Conservation (phyloP, 2,888 invertebrate species). For the Folsomia manolachei region DNA sequence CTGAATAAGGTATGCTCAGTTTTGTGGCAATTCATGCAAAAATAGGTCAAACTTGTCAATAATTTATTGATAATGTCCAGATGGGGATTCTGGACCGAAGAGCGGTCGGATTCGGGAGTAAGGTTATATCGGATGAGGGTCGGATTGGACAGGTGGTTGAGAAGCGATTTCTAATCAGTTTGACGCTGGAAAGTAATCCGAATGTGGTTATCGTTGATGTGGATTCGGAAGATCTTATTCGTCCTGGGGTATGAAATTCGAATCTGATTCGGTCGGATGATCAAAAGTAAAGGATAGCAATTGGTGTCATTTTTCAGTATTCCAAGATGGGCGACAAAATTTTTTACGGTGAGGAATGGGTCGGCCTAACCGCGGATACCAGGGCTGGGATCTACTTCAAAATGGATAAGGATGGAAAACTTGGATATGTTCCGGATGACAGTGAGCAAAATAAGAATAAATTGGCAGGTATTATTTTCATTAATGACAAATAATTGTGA, state of each 20-base stretch:
- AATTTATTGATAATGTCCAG: conserved; percentile 5
- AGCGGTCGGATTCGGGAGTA: conserved; percentile 18
- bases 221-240: conserved; percentile 6
- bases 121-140: conserved; percentile 9
- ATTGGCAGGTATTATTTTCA: background rate
- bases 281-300: background rate
- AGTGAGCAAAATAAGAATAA: conserved; percentile 6
- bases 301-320: background rate
- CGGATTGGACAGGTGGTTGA: conserved; percentile 17
- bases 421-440: conserved; percentile 3
- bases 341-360: conserved; percentile 24
- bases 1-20: background rate
- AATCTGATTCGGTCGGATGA: background rate
- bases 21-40: background rate
- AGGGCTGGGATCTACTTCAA: conserved; percentile 19
- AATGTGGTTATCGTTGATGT: conserved; percentile 24
- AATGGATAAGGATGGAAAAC: conserved; percentile 13
- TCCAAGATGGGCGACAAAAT: conserved; percentile 23
- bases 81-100: conserved; percentile 29
- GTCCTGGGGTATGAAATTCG: conserved; percentile 13
- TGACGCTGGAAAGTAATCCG: background rate
- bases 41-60: background rate
- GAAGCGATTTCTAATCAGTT: conserved; percentile 26
- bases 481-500: background rate
- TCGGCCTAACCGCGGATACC: conserved; percentile 25